Base-by-base conservation (phyloP, 2,888 invertebrate species). In the Parnassius smintheus region DNA sequence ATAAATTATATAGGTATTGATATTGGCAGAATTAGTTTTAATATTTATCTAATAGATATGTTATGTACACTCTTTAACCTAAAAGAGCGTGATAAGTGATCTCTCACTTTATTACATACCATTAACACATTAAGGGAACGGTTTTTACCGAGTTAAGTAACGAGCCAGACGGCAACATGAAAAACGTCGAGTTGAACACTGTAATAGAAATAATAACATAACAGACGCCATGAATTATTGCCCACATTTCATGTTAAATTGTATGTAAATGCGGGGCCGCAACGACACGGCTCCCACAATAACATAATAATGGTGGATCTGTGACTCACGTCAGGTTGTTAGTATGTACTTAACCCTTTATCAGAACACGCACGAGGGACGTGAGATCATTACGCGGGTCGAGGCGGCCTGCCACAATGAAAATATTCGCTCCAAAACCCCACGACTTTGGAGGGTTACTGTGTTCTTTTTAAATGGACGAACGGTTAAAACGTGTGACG, bases 281-380 rank as follows among this genome's bases (percentile, higher is more conserved):
- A 78, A 75, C 85, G 87, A 86, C 88, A 85, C 78, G 86, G 89
- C 87, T 88, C 86, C 89, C 87, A 89, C 91, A 91, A 91, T 90
- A 91, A 91, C 91, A 91, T 89, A 89, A 91, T 91, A 91, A 91
- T 90, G 86, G 88, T 83, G 85, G 89, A 90, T 90, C 91, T 90
- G 91, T 91, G 86, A 90, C 83, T 91, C 91, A 91, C 90, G 91
- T 89, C 86, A 87, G 85, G 88, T 88, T 88, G 90, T 91, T 90
- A 90, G 88, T 88, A 82, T 88, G 87, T 90, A 89, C 88, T 91
- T 91, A 91, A 91, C 91, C 91, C 91, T 91, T 91, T 89, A 91
- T 91, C 91, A 84, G 82, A 81, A 83, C 90, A 89, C 90, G 91
- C 90, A 89, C 88, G 83, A 84, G 83, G 89, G 81, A 90, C 91